A percentile compares a stretch with the other conserved stretches of the same genome.
These are phyloP conservation scores for Porites rus DNA, from an alignment of 92 coral and sea anemone species.

Conservation along the genomic window DNA sequence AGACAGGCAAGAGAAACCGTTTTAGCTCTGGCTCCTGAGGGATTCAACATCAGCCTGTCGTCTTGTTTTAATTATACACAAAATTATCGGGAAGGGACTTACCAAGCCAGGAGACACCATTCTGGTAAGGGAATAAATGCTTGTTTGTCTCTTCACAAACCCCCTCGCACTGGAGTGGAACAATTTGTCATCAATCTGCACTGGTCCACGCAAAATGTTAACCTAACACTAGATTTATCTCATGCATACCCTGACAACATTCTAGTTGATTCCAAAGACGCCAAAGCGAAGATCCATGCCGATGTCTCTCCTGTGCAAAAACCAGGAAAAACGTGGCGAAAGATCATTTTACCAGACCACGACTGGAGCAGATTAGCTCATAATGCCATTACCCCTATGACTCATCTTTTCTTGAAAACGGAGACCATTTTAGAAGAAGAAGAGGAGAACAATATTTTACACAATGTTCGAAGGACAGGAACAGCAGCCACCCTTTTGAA, in stretches of 20 bases:
- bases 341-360: conserved; percentile 60
- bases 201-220: conserved; percentile 78
- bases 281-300: conserved; percentile 65
- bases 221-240: conserved; percentile 56
- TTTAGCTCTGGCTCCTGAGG: conserved; percentile 62
- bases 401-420: conserved; percentile 67
- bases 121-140: conserved; percentile 64
- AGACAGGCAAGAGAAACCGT: conserved; percentile 61
- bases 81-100: conserved; percentile 61
- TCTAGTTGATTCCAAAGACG: conserved; percentile 75
- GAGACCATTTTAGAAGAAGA: conserved; percentile 18
- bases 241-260: conserved; percentile 11
- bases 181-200: conserved; percentile 69
- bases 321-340: conserved; percentile 74
- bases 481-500: conserved; percentile 65
- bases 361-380: conserved; percentile 54
- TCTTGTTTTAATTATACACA: conserved; percentile 75
- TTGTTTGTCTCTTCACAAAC: conserved; percentile 72
- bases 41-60: conserved; percentile 57
- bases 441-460: conserved; percentile 6
- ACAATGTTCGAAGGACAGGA: conserved; percentile 64
- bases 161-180: conserved; percentile 71
- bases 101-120: conserved; percentile 77
- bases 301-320: conserved; percentile 77
- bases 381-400: conserved; percentile 78